Evolutionary conservation across 2,797 vertebrate genomes (phyloP), one percentile per base, ranked within the genome.

Genomic region (Sebastes iracundus): DNA sequence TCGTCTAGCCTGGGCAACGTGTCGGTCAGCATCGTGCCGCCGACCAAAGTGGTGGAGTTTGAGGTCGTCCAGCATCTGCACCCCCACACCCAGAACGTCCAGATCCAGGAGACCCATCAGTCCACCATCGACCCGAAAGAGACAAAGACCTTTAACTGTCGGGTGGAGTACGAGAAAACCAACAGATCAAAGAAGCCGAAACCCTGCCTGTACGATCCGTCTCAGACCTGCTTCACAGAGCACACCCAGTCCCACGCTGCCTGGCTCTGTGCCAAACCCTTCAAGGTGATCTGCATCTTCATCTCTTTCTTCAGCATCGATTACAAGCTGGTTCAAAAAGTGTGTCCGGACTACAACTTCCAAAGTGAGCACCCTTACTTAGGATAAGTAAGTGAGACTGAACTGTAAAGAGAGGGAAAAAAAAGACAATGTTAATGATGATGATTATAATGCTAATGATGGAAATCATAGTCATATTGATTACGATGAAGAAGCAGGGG

Each of bases 221-320:
- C 97, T 77, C 97, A 98, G 92, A 97, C 97, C 89, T 99, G 98
- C 93, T 99, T 97, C 95, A 98, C 98, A 0, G 98, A 99, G 94
- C 97, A 99, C 93, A 99, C 97, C 78, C 98, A 99, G 93, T 98
- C 98, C 90, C 96, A 99, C 1, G 97, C 98, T 0, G 96, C 98
- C 86, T 99, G 98, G 98, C 97, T 98, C 28, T 99, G 98, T 30
- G 96, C 97, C 89, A 99, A 99, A 86, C 98, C 98, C 88, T 99
- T 99, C 95, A 99, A 99, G 90, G 98, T 99, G 87, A 99, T 99
- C 95, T 99, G 98, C 92, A 98, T 99, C 93, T 99, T 99, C 94
- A 97, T 99, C 93, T 99, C 98, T 81, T 99, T 99, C 96, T 97
- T 98, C 85, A 99, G 98, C 94, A 97, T 98, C 75, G 98, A 99